These are phyloP conservation scores for Drosophila anomalata DNA, from an alignment of 2,888 invertebrate species.

Conservation along the genomic window DNA sequence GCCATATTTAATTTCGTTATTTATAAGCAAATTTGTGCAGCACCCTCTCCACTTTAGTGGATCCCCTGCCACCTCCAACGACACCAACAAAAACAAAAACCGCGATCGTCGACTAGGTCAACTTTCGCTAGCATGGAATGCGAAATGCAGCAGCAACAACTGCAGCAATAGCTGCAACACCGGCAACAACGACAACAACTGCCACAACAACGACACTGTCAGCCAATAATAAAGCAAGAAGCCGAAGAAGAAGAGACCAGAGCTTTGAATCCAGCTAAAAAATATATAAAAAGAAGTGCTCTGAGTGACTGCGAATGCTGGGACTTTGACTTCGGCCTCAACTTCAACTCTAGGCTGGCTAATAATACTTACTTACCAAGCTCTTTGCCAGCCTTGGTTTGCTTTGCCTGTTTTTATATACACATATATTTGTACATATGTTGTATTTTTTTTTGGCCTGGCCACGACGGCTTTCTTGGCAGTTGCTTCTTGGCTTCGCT, in stretches of 20 bases:
- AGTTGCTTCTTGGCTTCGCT: slow-evolving; percentile 25
- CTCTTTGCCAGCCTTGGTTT: slow-evolving; percentile 59
- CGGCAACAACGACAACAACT: slow-evolving; percentile 20
- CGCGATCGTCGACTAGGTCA: slow-evolving; percentile 79
- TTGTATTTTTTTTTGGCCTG: not conserved
- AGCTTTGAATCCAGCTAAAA: slow-evolving; percentile 12
- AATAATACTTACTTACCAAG: slow-evolving; percentile 66
- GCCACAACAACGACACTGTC: slow-evolving; percentile 60
- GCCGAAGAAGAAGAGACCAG: slow-evolving; percentile 21
- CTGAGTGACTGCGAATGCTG: slow-evolving; percentile 75
- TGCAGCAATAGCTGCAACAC: slow-evolving; percentile 19
- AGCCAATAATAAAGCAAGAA: slow-evolving; percentile 78
- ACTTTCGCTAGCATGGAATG: slow-evolving; percentile 82
- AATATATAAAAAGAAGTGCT: slow-evolving; percentile 63
- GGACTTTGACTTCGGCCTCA: slow-evolving; percentile 55
- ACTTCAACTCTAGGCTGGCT: slow-evolving; percentile 55
- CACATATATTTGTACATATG: not conserved
- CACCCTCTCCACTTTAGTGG: slow-evolving; percentile 20
- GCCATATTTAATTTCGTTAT: slow-evolving; percentile 79
- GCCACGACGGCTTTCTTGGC: slow-evolving; percentile 30
- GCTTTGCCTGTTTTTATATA: slow-evolving; percentile 11
- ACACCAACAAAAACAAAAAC: slow-evolving; percentile 40
- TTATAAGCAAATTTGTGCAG: slow-evolving; percentile 78
- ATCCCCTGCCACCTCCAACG: slow-evolving; percentile 41
- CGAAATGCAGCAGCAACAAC: slow-evolving; percentile 66